Conservation (phyloP, 2,113 vertebrate genomes). For the Guaruba guarouba region DNA sequence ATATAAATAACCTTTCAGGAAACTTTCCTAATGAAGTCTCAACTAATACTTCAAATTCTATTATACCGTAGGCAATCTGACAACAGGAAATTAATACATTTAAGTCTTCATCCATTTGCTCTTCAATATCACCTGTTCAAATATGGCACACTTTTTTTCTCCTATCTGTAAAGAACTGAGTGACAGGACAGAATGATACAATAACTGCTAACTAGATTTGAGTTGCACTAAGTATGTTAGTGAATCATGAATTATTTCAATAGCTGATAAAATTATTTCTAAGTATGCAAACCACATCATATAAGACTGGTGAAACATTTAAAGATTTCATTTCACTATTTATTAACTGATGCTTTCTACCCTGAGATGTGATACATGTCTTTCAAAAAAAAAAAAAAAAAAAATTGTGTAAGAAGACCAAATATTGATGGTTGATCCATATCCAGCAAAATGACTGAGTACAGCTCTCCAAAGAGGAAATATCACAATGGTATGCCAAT, state of each 20-base stretch:
- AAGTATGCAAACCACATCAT: background rate
- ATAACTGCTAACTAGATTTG: background rate
- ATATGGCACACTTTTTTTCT: background rate
- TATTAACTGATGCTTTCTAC: background rate
- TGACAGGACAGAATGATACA: background rate
- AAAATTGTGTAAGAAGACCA: background rate
- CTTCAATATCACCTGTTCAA: background rate
- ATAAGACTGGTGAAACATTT: background rate
- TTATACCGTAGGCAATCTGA: background rate
- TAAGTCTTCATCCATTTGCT: background rate
- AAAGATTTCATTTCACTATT: background rate
- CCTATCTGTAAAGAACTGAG: background rate
- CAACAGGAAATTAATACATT: conserved; percentile 12
- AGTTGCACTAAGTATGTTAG: background rate
- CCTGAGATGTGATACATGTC: background rate
- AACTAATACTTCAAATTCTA: conserved; percentile 16
- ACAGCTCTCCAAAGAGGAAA: background rate
- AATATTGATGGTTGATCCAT: background rate
- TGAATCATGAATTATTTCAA: background rate
- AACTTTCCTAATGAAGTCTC: conserved; percentile 22
- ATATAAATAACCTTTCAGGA: background rate
- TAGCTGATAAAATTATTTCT: background rate
- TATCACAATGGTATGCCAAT: background rate
- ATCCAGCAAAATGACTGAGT: background rate
- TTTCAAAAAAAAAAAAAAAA: background rate